Base-by-base conservation (phyloP, 2,888 invertebrate genomes). In the Aproaerema taeniolella region DNA sequence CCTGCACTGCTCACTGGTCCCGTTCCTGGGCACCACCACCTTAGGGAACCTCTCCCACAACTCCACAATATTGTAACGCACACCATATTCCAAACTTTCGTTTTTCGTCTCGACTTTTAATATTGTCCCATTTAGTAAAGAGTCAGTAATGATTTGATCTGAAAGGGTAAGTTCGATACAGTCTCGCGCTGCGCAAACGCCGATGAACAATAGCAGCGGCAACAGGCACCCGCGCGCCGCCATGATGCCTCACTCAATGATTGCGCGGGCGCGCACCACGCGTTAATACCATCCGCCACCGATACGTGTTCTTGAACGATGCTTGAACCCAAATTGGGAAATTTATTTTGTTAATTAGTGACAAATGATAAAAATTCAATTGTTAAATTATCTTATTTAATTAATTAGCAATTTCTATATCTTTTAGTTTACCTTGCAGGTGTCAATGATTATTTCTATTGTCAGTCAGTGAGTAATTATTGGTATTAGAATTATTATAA, bases 1-100 rank as follows among this genome's bases (percentile, higher is more conserved):
- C 20, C 80, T 56, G 58, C 89, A 89, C 53, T 72, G 72, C 36
- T 77, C 74, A 49, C 81, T 85, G 28, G 86, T 79, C 32, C 77
- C 81, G 42, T 86, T 82, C 34, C 55, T 60, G n/a, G 82, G 86
- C 51, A 85, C 81, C 51, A 87, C 62, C 28, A 83, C 64, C 59
- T 63, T 77, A 38, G 87, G 87, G 57, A 87, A 81, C 49, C 52
- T 52, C 1, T 74, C 73, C 81, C 82, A 86, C 42, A 82, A 42
- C 25, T 67, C 68, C 56, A 87, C 45, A 43, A 87, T 58, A 55
- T 76, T 71, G 39, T 71, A 64, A 43, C 53, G 53, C 33, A 49
- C 70, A 63, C 63, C 66, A 14, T 67, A 61, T 32, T 65, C 67
- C 25, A 52, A 50, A 52, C 67, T 73, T 13, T 70, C 71, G 56